Evolutionary conservation across 2,888 invertebrate species (phyloP).

Genomic region (Reticulitermes lucifugus): DNA sequence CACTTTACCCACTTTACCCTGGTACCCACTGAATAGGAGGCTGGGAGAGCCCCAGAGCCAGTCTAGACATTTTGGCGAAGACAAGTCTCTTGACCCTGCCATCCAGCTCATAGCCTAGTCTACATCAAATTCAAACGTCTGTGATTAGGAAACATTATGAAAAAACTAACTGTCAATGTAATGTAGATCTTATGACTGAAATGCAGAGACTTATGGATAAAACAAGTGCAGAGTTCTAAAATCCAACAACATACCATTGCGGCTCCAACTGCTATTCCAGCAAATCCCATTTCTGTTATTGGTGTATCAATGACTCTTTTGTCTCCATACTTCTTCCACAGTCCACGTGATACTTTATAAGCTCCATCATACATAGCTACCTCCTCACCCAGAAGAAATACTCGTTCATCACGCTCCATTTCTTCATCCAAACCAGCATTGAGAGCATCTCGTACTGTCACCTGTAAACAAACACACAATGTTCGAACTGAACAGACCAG

Average conservation of each 20-base stretch:
- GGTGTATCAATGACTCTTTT: slow-evolving; percentile 97
- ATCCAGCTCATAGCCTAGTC: no score
- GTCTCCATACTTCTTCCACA: slow-evolving; percentile 99
- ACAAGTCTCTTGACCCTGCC: no score
- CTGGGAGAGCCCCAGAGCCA: no score
- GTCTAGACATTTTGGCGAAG: no score
- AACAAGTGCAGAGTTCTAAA: background rate
- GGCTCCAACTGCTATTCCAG: slow-evolving; percentile 94
- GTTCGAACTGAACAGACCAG: background rate
- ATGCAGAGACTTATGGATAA: background rate
- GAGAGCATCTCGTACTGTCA: slow-evolving; percentile 97
- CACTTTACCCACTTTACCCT: no score
- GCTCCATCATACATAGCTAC: slow-evolving; percentile 99
- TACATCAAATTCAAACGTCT: no score
- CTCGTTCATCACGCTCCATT: slow-evolving; percentile 91
- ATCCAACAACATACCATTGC: slow-evolving; percentile 74
- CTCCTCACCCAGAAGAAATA: slow-evolving; percentile 95
- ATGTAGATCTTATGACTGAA: no score
- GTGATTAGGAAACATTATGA: no score
- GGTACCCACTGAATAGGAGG: no score
- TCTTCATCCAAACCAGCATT: slow-evolving; percentile 98
- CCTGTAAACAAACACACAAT: slow-evolving; percentile 63
- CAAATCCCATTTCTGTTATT: slow-evolving; percentile 97
- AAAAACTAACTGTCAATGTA: no score
- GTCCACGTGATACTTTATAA: slow-evolving; percentile 93